Base-by-base conservation (phyloP, 2,888 invertebrate species). In the Galerucella pusilla region DNA sequence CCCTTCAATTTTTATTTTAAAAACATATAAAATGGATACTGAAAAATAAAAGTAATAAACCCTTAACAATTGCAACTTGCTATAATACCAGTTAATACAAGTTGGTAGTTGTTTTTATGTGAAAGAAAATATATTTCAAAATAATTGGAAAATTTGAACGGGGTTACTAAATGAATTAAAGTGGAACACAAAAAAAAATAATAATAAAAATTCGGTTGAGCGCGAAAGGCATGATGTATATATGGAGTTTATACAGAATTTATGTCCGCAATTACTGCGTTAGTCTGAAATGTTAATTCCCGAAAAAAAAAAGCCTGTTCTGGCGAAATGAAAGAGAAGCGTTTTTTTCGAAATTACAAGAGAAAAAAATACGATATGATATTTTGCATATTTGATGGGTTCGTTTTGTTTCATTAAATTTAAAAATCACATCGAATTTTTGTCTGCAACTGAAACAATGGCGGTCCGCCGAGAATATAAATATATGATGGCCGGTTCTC, bases 361-460 rank as follows among this genome's bases (percentile, higher is more conserved):
- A 79, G 82, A 80, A 79, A 82, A 84, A 85, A 85, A 85, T 84
- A 82, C 83, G 85, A 85, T 81, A 85, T 83, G 85, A 85, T 86
- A 86, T 85, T 86, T 86, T 86, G 85, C 87, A 87, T 86, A 86
- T 86, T 85, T 86, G 86, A 87, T 84, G 84, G 84, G 80, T 83
- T 83, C 84, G 85, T 85, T 85, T 85, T 84, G 85, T 88, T 87
- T 86, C 86, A 86, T 87, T 87, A 87, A 87, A 87, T 88, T 87
- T 86, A 86, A 87, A 85, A 87, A 87, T 87, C 86, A 85, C 86
- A 86, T 86, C 85, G 86, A 86, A 86, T 86, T 87, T 87, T 86
- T 85, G 85, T 86, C 86, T 85, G 85, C 85, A 83, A 83, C 84
- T 83, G 85, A 85, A 85, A 86, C 87, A 87, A 86, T 86, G 85